Conservation (phyloP, 37 sponge, comb jelly and placozoan species). For the Beroe forskalii region DNA sequence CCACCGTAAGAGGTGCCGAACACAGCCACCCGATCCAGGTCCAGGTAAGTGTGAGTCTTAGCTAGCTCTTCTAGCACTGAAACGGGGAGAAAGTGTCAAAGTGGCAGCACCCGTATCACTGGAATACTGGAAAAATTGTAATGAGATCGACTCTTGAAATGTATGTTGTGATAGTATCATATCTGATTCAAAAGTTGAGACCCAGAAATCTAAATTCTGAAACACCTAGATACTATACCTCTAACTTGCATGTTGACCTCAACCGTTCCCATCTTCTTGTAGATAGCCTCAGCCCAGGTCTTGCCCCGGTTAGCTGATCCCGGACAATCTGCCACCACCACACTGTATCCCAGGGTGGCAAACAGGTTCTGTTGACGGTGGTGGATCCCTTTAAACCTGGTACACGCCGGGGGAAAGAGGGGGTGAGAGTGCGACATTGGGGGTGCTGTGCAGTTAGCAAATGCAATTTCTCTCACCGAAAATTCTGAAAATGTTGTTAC, state of each 20-base stretch:
- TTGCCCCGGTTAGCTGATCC: conserved; percentile 56
- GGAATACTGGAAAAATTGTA: no score
- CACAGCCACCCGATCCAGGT: conserved; percentile 74
- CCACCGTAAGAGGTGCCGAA: conserved; percentile 91
- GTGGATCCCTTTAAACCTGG: conserved; percentile 65
- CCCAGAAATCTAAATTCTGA: no score
- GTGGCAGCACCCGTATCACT: no score
- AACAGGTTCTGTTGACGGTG: conserved; percentile 66
- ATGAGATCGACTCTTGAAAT: no score
- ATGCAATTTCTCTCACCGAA: no score
- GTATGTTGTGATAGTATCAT: no score
- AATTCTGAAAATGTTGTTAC: no score
- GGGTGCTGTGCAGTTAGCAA: no score
- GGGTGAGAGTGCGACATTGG: no score
- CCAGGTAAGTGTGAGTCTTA: conserved; percentile 68
- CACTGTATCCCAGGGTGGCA: conserved; percentile 61
- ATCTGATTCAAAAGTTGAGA: no score
- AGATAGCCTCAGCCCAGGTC: conserved; percentile 49
- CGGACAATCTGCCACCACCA: conserved; percentile 54
- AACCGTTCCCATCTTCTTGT: conserved; percentile 57
- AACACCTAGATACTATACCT: no score
- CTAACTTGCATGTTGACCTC: conserved; percentile 60
- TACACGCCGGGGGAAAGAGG: no score
- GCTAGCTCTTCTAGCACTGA: conserved; percentile 71
- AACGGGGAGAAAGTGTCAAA: neutral